Base-by-base conservation (phyloP, 1,140 invertebrate genomes). In the Eciton burchellii region DNA sequence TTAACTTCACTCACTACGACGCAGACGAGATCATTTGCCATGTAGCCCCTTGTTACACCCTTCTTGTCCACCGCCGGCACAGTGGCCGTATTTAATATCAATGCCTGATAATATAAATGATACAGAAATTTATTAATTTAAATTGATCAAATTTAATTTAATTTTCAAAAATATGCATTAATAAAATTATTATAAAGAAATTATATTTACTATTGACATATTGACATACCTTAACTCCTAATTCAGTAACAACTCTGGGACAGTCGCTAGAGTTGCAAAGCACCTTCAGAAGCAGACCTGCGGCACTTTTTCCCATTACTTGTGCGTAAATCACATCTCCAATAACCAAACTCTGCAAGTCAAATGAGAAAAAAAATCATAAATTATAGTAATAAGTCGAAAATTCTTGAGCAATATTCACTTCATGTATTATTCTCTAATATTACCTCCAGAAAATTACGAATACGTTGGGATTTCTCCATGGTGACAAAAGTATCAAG, bases 1-100 rank as follows among this genome's bases (percentile, higher is more conserved):
- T 97, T 97, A 79, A 98, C 96, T 95, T 97, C 97, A 88, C 98
- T 94, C 21, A 98, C 97, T 95, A 98, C 97, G 94, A 97, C 98
- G 95, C 97, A 97, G 63, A 98, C 95, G 88, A 96, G 96, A 94
- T 98, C 97, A 95, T 97, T 98, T 94, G 96, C 96, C 93, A 96
- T 95, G 95, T 96, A 97, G 93, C 95, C 95, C 93, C 96, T 96
- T 92, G 95, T 96, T 87, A 96, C 95, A 91, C 96, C 97, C 94
- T 97, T 97, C 94, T 97, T 97, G 94, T 97, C 96, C 91, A 97
- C 95, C 57, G 96, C 96, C 84, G 96, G 96, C 91, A 97, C 96
- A 91, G 92, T 94, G 70, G 92, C 93, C 90, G 93, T 93, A 90
- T 94, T 94, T 87, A 94, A 92, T 87, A 94, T 94, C 47, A 94